A percentile compares a stretch with the other conserved stretches of the same genome.
These are phyloP conservation scores for Apodemia mormo DNA, from an alignment of 2,888 invertebrate genomes.

Conservation along the genomic window DNA sequence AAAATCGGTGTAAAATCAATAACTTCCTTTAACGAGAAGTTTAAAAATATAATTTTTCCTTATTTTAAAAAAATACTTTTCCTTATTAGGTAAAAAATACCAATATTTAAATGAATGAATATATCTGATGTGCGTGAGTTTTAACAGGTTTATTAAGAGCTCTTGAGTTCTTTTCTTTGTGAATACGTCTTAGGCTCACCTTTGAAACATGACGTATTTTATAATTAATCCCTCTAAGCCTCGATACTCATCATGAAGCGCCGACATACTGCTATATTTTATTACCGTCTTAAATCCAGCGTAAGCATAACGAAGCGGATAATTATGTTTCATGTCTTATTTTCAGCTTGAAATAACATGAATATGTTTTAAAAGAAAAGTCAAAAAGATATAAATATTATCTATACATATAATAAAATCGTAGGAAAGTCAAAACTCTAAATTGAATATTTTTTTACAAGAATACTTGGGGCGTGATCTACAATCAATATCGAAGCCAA, in stretches of 20 bases:
- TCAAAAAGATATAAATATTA: neutral
- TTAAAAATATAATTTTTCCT: too few relatives aligned
- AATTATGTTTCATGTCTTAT: neutral
- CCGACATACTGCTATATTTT: neutral
- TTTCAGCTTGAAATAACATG: neutral
- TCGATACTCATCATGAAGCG: neutral
- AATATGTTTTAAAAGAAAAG: neutral
- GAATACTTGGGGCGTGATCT: too few relatives aligned
- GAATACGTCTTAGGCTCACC: neutral
- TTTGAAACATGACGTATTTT: neutral
- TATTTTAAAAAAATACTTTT: too few relatives aligned
- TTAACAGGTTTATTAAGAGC: neutral
- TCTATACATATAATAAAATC: too few relatives aligned
- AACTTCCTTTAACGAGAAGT: too few relatives aligned
- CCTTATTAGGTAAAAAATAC: too few relatives aligned
- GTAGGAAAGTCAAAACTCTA: too few relatives aligned
- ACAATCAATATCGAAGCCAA: too few relatives aligned
- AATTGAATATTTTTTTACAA: too few relatives aligned
- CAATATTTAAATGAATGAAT: too few relatives aligned
- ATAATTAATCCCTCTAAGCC: constrained; percentile 3
- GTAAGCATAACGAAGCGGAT: neutral
- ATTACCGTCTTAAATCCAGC: neutral
- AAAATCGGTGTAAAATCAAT: too few relatives aligned
- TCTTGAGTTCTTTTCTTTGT: neutral
- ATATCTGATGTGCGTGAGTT: too few relatives aligned